Evolutionary conservation across 2,797 vertebrate species (phyloP).

Genomic region (Kryptolebias ocellatus): DNA sequence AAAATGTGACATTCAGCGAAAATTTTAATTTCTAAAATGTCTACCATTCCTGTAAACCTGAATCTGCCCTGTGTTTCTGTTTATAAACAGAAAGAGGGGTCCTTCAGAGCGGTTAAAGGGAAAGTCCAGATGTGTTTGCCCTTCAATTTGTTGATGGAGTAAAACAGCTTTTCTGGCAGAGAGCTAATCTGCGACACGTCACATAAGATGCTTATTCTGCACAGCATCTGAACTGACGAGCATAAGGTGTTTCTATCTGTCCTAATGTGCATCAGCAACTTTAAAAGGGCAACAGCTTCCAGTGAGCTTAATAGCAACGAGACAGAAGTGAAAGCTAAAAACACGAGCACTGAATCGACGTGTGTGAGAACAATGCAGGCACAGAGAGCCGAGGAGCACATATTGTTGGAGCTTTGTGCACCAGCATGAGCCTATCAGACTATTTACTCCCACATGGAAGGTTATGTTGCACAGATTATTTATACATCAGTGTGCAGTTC

Average conservation of each 20-base stretch:
- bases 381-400: slow-evolving; percentile 44
- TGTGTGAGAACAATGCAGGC: slow-evolving; percentile 13
- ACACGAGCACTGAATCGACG: slow-evolving; percentile 6
- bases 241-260: not conserved
- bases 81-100: slow-evolving; percentile 24
- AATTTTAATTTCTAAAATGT: not conserved
- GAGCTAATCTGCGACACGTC: not conserved
- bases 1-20: not conserved
- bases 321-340: slow-evolving; percentile 1
- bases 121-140: slow-evolving; percentile 4
- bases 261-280: not conserved
- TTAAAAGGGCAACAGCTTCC: not conserved
- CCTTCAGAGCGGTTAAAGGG: not conserved
- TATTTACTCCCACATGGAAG: slow-evolving; percentile 54
- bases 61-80: slow-evolving; percentile 24
- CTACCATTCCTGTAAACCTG: not conserved
- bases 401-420: slow-evolving; percentile 45
- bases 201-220: not conserved
- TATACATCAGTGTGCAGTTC: slow-evolving; percentile 30
- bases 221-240: not conserved
- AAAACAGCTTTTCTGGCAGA: slow-evolving; percentile 1
- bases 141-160: slow-evolving; percentile 1
- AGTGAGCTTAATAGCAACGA: not conserved
- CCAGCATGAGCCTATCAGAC: slow-evolving; percentile 48
- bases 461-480: slow-evolving; percentile 36